Conservation (phyloP, 2,113 vertebrate genomes). For the Delphinus delphis region DNA sequence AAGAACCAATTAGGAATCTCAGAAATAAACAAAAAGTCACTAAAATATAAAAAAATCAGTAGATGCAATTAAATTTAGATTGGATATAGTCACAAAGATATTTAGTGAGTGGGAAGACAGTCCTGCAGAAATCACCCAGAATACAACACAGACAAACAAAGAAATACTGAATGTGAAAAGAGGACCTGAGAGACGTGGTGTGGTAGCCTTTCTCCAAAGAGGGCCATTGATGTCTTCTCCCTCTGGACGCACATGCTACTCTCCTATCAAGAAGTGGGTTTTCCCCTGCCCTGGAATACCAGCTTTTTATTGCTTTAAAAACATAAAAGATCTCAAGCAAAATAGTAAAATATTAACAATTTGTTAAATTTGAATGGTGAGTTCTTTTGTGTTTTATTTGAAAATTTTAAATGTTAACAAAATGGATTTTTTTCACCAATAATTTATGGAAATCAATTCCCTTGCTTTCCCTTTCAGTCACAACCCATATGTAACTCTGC, state of each 20-base stretch:
- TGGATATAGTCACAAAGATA: background rate
- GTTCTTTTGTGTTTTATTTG: background rate
- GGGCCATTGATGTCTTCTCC: background rate
- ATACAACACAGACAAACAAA: background rate
- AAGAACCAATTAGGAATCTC: background rate
- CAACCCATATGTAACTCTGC: background rate
- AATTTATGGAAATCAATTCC: background rate
- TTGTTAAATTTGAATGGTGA: background rate
- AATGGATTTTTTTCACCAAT: background rate
- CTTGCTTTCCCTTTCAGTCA: background rate
- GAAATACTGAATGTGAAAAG: background rate
- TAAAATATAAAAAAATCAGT: background rate
- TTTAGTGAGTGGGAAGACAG: background rate
- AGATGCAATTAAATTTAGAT: background rate
- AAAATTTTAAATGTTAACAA: background rate
- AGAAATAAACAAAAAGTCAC: background rate
- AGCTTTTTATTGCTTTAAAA: background rate
- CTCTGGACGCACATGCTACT: fast-evolving
- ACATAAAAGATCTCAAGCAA: background rate
- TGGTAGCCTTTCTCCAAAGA: background rate
- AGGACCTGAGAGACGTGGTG: background rate
- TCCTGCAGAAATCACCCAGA: background rate
- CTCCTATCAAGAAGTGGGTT: background rate
- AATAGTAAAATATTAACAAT: background rate
- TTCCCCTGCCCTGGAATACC: background rate